Base-by-base conservation (phyloP, 2,888 invertebrate species). In the Pseudococcus viburni region DNA sequence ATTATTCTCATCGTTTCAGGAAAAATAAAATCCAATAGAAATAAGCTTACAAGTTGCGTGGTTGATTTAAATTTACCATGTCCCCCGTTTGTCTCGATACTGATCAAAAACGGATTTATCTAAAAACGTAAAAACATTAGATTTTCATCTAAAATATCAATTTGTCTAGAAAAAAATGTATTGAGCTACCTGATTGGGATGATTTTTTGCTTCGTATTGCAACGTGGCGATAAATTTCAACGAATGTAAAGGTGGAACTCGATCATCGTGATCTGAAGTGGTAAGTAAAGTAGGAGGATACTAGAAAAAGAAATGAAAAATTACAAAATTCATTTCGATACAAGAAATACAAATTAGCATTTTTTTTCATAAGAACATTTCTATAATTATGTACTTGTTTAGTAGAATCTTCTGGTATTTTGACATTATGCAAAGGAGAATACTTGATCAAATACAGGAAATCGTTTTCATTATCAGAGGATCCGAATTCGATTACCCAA, bases 231-330 rank as follows among this genome's bases (percentile, higher is more conserved):
- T 64, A 22, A 64, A 64, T 64, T 64, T 64, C 22, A 64, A 64
- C 0, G 64, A 64, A 64, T 64, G 22, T 11, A 11, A 19, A 11
- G 99, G 99, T 90, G 99, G 99, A 90, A 99, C 99, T 90, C 99
- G 95, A 93, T 99, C 99, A 93, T 99, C 99, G 92, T 99, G 99
- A 93, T 99, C 99, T 22, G 97, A 99, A 19, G 99, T 98, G 90
- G 98, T 93, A 89, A 99, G 94, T 89, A 99, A 93, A 26, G 96
- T 96, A 19, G 98, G 95, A 8, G 99, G 99, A 93, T 98, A 99
- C 92, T 97, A 95, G 11, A 3, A 59, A 51, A 51, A 12, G 7
- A 46, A 46, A 11, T 12, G 55, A 15, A 5, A 59, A 59, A 59
- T n/a, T n/a, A n/a, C 5, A 59, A 59, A 19, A 59, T 19, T 15